These are phyloP conservation scores for Ammospiza nelsoni DNA, from an alignment of 2,113 vertebrate genomes.

Conservation along the genomic window DNA sequence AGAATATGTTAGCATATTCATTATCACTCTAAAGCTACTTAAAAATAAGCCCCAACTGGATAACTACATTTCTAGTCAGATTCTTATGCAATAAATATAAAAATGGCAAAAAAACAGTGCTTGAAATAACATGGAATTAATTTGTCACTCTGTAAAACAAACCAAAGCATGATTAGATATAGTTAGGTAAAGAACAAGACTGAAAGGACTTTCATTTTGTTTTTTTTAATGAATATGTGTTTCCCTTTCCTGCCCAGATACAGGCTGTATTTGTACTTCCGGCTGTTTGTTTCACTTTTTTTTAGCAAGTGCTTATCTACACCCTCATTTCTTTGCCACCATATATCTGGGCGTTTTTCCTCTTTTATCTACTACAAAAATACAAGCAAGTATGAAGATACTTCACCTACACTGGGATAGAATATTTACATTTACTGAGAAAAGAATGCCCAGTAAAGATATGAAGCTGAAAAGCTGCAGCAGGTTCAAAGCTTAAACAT, in stretches of 20 bases:
- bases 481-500: background rate
- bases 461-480: background rate
- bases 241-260: background rate
- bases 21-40: background rate
- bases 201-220: background rate
- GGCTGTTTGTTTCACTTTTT: background rate
- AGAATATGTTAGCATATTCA: background rate
- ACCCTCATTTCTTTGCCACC: background rate
- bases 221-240: background rate
- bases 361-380: background rate
- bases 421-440: conserved; percentile 10
- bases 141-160: background rate
- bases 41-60: conserved; percentile 9
- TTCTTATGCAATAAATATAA: background rate
- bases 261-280: background rate
- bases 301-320: background rate
- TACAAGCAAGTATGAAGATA: background rate
- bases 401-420: background rate
- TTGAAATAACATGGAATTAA: background rate
- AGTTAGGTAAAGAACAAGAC: background rate
- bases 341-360: background rate
- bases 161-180: background rate
- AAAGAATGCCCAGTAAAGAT: background rate
- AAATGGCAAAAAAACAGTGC: background rate
- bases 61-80: background rate